Evolutionary conservation across 2,113 vertebrate species (phyloP).

Genomic region (Holacanthus passer): DNA sequence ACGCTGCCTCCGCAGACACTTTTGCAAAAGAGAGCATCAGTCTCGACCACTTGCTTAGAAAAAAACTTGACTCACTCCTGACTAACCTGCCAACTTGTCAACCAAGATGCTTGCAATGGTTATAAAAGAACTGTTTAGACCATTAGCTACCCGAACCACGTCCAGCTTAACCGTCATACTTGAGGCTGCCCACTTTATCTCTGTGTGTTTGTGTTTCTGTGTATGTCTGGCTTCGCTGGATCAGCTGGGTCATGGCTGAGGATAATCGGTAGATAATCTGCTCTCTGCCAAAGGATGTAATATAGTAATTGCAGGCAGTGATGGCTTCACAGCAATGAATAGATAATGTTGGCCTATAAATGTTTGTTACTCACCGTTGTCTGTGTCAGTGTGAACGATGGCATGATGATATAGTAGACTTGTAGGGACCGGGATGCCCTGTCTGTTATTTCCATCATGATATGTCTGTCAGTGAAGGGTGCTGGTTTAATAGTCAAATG

Average conservation of each 20-base stretch:
- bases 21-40: too few species aligned
- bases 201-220: neutral
- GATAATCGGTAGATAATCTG: constrained; percentile 1
- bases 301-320: neutral
- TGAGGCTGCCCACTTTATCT: neutral
- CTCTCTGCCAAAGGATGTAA: neutral
- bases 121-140: too few species aligned
- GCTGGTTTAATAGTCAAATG: neutral
- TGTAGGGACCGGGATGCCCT: too few species aligned
- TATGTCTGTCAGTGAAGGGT: neutral
- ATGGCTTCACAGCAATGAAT: neutral
- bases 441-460: neutral
- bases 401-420: neutral
- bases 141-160: too few species aligned
- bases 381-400: neutral
- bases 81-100: too few species aligned
- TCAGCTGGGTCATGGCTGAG: neutral
- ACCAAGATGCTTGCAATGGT: too few species aligned
- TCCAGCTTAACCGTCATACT: too few species aligned
- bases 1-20: too few species aligned
- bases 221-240: neutral
- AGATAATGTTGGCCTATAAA: neutral
- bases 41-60: too few species aligned
- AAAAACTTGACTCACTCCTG: too few species aligned
- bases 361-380: neutral